phyloP scores from a whole-genome alignment of 2,888 invertebrate species.

The Apamea monoglypha region DNA sequence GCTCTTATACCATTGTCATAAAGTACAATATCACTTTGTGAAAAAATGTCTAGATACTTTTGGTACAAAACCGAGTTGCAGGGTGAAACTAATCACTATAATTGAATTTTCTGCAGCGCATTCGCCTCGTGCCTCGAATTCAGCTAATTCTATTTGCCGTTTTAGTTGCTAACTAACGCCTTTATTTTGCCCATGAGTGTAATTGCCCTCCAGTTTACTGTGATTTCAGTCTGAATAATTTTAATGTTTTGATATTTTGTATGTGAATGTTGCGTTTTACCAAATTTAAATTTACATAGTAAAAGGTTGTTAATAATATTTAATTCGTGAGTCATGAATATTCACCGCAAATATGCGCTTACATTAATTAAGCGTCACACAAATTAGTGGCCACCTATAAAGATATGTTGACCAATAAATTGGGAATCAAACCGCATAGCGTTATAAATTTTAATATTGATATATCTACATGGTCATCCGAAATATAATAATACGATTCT shows the following conservation, averaged over 20 bases:
- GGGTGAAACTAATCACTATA: constrained; percentile 86
- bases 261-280: constrained; percentile 19
- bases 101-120: constrained; percentile 86
- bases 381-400: constrained; percentile 52
- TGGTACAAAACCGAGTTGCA: constrained; percentile 80
- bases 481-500: constrained; percentile 11
- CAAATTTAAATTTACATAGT: constrained; percentile 54
- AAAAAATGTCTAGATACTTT: constrained; percentile 72
- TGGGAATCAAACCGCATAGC: constrained; percentile 48
- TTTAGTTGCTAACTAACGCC: constrained; percentile 80
- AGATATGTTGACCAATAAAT: constrained; percentile 51
- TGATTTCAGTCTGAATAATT: constrained; percentile 66
- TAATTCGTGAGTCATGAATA: constrained; percentile 54
- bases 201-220: constrained; percentile 70
- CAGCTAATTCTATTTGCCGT: constrained; percentile 82
- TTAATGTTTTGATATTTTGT: constrained; percentile 28
- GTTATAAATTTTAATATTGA: constrained; percentile 32
- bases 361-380: constrained; percentile 57
- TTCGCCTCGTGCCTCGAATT: constrained; percentile 83
- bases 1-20: constrained; percentile 59
- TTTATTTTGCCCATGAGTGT: constrained; percentile 78
- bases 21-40: constrained; percentile 65
- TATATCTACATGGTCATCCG: neutral
- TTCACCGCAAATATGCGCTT: constrained; percentile 51
- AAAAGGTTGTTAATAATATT: constrained; percentile 46